Conservation (phyloP, 2,113 vertebrate species). For the Copsychus sechellarum region DNA sequence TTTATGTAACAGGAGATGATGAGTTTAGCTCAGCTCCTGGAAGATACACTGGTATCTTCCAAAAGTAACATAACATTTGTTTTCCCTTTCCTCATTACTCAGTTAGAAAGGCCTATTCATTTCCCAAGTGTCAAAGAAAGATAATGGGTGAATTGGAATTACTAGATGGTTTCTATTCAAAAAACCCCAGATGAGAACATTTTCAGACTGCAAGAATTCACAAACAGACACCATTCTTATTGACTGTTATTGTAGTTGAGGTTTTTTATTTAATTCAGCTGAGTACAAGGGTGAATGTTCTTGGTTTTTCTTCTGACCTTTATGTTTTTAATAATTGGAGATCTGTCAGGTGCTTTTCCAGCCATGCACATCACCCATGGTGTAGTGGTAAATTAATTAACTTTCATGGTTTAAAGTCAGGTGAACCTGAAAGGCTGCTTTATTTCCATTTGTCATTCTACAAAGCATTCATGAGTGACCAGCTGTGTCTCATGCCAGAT, state of each 20-base stretch:
- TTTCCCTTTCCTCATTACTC: background rate
- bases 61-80: background rate
- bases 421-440: background rate
- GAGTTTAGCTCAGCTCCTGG: background rate
- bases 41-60: background rate
- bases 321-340: background rate
- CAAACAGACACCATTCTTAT: background rate
- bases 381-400: background rate
- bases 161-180: background rate
- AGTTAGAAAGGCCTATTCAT: background rate
- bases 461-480: background rate
- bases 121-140: background rate
- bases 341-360: background rate
- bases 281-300: background rate
- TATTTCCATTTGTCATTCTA: background rate
- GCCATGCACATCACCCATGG: accelerated
- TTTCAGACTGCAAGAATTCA: background rate
- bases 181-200: too few species aligned
- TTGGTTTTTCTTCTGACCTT: background rate
- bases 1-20: background rate
- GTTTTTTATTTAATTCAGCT: background rate
- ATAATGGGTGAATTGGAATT: background rate
- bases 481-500: background rate
- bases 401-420: background rate
- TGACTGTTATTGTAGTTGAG: background rate